These are phyloP conservation scores for Nilaparvata lugens DNA, from an alignment of 1,140 invertebrate genomes.

Conservation along the genomic window DNA sequence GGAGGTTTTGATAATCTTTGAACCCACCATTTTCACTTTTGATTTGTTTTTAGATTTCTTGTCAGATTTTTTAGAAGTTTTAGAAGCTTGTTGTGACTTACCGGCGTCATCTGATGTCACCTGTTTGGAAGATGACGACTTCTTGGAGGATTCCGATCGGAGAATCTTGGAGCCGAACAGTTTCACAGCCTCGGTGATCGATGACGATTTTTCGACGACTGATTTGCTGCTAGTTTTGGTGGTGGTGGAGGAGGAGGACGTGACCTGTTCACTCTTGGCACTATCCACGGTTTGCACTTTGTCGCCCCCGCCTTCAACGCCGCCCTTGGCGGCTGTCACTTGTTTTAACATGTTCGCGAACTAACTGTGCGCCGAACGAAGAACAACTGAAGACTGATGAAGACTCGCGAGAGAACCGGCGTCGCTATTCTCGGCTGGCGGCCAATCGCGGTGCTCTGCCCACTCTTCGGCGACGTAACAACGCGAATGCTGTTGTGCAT, in stretches of 20 bases:
- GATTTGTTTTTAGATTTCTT: background rate
- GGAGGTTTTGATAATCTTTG: background rate
- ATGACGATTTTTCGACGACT: background rate
- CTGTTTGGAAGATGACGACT: no score
- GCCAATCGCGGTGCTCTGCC: no score
- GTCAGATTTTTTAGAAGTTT: background rate
- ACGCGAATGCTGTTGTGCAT: no score
- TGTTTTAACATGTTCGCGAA: background rate
- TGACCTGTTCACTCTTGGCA: background rate
- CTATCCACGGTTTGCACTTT: background rate
- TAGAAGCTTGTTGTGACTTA: background rate
- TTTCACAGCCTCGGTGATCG: background rate
- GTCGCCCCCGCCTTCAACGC: background rate
- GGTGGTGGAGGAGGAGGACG: background rate
- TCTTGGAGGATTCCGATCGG: background rate
- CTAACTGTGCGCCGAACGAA: no score
- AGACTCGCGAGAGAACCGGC: no score
- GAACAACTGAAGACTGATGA: no score
- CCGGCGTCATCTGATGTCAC: background rate
- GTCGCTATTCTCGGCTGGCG: no score
- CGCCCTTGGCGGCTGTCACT: background rate
- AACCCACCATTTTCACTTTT: background rate
- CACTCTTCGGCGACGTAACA: no score
- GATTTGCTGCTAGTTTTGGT: background rate
- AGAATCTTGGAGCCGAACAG: background rate